Conservation (phyloP, 2,113 vertebrate genomes). For the Carassius carassius region DNA sequence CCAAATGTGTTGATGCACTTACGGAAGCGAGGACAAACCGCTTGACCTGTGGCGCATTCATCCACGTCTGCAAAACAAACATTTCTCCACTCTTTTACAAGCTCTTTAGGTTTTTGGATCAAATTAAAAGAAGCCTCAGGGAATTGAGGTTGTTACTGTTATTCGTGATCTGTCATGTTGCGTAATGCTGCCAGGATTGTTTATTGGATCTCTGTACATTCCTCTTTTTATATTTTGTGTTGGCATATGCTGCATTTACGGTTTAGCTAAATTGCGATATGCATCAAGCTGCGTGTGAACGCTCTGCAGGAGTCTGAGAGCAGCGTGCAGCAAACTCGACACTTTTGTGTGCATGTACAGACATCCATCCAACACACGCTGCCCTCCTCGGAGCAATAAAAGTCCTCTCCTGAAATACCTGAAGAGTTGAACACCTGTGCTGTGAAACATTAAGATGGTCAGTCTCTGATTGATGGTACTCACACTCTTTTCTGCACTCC, state of each 20-base stretch:
- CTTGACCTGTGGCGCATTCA: conserved; percentile 86
- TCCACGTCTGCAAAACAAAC: conserved; percentile 83
- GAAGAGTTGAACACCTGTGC: conserved; percentile 61
- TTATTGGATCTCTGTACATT: neutral
- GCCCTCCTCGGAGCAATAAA: conserved; percentile 38
- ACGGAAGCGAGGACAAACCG: conserved; percentile 86
- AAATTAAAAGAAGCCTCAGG: neutral
- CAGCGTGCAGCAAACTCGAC: neutral
- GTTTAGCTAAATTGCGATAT: neutral
- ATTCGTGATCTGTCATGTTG: neutral
- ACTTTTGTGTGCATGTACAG: neutral
- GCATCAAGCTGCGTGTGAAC: conserved; percentile 2
- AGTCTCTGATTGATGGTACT: conserved; percentile 42
- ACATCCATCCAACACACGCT: neutral
- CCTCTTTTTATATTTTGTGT: neutral
- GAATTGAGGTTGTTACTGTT: neutral
- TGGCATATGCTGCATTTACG: neutral
- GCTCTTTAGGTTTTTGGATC: neutral
- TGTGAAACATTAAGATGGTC: conserved; percentile 55
- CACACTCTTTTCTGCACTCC: neutral
- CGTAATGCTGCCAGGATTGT: neutral
- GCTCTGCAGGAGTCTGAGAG: neutral
- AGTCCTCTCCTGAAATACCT: conserved; percentile 51
- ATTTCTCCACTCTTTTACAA: neutral
- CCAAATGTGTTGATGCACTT: conserved; percentile 97